Evolutionary conservation across 2,113 vertebrate species (phyloP).

Genomic region (Ailurus styani): DNA sequence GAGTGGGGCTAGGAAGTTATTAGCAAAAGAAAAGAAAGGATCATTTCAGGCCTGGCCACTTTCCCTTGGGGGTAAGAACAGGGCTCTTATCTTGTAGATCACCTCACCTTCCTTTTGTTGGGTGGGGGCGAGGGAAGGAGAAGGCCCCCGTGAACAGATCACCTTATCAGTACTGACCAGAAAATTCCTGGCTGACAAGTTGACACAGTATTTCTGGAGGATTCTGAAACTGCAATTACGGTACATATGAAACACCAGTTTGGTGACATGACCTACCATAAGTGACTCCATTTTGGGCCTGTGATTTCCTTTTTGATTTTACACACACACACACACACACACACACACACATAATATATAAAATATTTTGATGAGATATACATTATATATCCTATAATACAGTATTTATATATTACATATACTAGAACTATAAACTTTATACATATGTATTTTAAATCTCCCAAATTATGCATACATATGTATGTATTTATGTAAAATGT

Average conservation of each 20-base stretch:
- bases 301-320: background rate
- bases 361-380: background rate
- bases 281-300: background rate
- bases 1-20: background rate
- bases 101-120: background rate
- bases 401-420: background rate
- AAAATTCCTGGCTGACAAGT: background rate
- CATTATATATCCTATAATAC: background rate
- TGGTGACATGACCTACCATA: background rate
- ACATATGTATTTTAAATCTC: background rate
- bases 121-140: background rate
- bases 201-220: background rate
- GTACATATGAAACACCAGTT: background rate
- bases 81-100: background rate
- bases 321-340: no score
- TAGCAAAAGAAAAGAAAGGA: background rate
- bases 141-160: background rate
- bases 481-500: background rate
- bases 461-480: background rate
- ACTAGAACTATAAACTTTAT: background rate
- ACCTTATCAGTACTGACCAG: background rate
- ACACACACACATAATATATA: no score
- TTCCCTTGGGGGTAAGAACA: background rate
- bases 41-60: background rate
- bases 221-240: background rate